phyloP scores from a whole-genome alignment of 2,113 vertebrate species.

The Apodemus speciosus region DNA sequence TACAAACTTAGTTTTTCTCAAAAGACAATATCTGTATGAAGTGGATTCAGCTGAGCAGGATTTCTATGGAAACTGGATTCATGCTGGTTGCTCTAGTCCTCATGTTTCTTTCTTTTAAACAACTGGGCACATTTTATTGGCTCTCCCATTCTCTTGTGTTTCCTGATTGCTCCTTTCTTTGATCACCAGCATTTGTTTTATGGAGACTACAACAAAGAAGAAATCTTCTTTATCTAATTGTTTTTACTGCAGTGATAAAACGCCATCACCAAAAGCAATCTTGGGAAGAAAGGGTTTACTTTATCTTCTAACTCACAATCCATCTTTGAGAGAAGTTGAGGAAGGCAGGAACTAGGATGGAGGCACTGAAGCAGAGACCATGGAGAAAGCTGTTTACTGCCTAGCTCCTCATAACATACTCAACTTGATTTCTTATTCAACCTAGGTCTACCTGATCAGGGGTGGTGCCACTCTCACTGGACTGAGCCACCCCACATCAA shows the following conservation, averaged over 20 bases:
- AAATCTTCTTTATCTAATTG: not conserved
- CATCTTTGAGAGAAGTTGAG: not conserved
- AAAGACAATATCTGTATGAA: not conserved
- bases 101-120: not conserved
- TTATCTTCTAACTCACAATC: too few relatives aligned
- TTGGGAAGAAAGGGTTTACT: too few relatives aligned
- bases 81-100: not conserved
- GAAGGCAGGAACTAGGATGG: not conserved
- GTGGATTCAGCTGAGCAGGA: not conserved
- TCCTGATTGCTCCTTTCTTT: not conserved
- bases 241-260: not conserved
- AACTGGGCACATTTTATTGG: not conserved
- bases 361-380: not conserved
- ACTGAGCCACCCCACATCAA: not conserved
- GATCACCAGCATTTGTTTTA: not conserved
- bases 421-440: not conserved
- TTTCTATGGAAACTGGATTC: not conserved
- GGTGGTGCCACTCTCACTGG: not conserved
- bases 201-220: slow-evolving; percentile 1
- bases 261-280: too few relatives aligned
- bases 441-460: not conserved
- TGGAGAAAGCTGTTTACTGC: not conserved
- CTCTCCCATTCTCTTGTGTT: not conserved
- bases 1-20: not conserved
- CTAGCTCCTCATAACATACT: not conserved